A percentile compares a stretch with the other conserved stretches of the same genome.
phyloP scores from a whole-genome alignment of 2,888 invertebrate genomes.

The Morpho helenor region DNA sequence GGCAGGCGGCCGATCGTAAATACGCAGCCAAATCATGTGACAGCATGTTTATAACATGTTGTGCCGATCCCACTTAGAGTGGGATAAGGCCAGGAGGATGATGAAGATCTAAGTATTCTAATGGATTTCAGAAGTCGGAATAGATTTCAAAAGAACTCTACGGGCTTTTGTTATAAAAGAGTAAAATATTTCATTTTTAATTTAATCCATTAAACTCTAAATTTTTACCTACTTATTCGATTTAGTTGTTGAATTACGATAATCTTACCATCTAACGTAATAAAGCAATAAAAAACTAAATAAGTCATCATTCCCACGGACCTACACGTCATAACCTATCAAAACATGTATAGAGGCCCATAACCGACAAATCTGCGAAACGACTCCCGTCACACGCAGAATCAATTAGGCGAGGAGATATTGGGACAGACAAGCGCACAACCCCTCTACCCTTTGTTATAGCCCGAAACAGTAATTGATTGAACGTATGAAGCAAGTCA shows the following conservation, averaged over 20 bases:
- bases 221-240: no score
- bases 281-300: constrained; percentile 12
- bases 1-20: no score
- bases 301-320: constrained; percentile 44
- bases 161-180: no score
- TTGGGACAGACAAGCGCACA: constrained; percentile 39
- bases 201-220: background rate
- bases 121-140: no score
- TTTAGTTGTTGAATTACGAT: no score
- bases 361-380: constrained; percentile 46
- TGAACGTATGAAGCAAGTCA: constrained; percentile 11
- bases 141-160: no score
- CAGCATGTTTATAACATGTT: no score
- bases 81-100: no score
- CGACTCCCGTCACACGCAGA: constrained; percentile 48
- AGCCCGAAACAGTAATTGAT: constrained; percentile 10
- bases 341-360: constrained; percentile 46
- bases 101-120: no score
- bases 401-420: constrained; percentile 54
- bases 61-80: no score
- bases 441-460: constrained; percentile 22
- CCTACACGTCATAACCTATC: constrained; percentile 46
- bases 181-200: background rate
- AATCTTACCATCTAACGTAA: background rate
- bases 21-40: no score